phyloP scores from a whole-genome alignment of 2,797 vertebrate genomes.

The Ctenopoma multispine region DNA sequence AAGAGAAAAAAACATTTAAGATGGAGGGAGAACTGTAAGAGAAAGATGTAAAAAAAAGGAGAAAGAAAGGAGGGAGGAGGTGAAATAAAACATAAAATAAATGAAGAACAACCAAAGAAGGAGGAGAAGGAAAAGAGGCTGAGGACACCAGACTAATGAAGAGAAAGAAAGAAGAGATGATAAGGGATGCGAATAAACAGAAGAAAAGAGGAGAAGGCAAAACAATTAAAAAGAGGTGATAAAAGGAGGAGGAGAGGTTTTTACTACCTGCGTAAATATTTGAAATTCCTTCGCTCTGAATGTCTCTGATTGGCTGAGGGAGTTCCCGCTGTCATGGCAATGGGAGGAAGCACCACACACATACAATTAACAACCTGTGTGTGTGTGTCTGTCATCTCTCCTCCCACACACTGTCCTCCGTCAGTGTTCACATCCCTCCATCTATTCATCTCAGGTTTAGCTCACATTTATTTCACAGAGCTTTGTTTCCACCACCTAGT shows the following conservation, averaged over 20 bases:
- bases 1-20: no score
- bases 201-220: accelerated
- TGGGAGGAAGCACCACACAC: slow-evolving; percentile 13
- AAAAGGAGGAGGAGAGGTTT: background rate
- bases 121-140: no score
- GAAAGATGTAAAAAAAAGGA: no score
- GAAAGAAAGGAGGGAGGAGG: background rate
- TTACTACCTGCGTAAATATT: slow-evolving; percentile 52
- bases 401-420: background rate
- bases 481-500: no score
- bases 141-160: background rate
- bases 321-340: slow-evolving; percentile 56
- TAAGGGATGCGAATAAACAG: background rate
- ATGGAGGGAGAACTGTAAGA: no score
- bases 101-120: background rate
- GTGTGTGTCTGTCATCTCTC: background rate
- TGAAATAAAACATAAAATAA: no score
- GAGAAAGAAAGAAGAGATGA: background rate
- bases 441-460: background rate
- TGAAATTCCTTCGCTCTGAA: slow-evolving; percentile 44
- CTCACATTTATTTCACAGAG: no score
- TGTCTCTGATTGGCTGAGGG: slow-evolving; percentile 44
- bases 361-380: background rate
- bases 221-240: background rate
- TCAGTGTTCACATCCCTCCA: background rate